Percentiles rank a stretch among this genome's conserved stretches.
Evolutionary conservation across 2,113 vertebrate genomes (phyloP).

Genomic region (Poecilia latipinna): DNA sequence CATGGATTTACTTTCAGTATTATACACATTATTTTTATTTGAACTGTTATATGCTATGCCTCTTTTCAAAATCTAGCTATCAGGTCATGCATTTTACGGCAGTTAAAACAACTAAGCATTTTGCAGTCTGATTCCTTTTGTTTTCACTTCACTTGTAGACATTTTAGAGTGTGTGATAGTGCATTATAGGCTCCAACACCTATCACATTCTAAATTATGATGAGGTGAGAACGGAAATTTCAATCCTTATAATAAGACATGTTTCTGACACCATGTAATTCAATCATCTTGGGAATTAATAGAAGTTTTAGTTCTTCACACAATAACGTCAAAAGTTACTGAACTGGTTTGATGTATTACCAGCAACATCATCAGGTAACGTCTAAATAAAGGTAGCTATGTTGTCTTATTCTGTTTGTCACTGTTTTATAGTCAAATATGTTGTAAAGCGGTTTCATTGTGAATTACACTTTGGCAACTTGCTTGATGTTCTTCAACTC

Average conservation of each 20-base stretch:
- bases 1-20: not conserved
- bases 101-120: not conserved
- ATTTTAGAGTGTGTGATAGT: not conserved
- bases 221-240: not conserved
- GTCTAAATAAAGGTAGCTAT: not conserved
- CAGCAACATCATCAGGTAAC: not conserved
- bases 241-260: not conserved
- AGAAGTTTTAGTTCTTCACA: not conserved
- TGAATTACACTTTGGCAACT: not conserved
- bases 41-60: not conserved
- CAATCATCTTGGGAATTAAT: no score
- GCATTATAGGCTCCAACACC: no score
- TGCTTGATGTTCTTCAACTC: not conserved
- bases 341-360: not conserved
- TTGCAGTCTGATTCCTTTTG: not conserved
- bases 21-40: not conserved
- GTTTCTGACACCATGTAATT: no score
- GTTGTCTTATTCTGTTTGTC: not conserved
- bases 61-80: not conserved
- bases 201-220: not conserved
- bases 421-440: not conserved
- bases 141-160: not conserved
- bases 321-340: not conserved
- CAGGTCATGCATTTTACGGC: not conserved
- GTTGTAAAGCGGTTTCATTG: not conserved